A percentile compares a stretch with the other conserved stretches of the same genome.
Evolutionary conservation across 2,888 invertebrate species (phyloP).

Genomic region (Pollenia angustigena): DNA sequence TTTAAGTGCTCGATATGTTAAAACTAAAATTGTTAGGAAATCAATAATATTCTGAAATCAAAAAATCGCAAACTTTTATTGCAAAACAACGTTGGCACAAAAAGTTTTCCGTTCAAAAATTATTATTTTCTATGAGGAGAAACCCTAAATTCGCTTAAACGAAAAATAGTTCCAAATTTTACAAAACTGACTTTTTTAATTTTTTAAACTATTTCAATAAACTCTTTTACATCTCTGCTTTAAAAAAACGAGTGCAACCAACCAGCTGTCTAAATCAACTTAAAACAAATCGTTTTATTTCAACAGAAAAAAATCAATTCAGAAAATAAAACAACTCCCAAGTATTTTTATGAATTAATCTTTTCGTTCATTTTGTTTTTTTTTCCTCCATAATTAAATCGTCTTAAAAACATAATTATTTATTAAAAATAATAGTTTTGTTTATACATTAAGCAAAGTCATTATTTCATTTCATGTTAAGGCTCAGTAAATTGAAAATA

Average conservation of each 20-base stretch:
- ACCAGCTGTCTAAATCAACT: neutral
- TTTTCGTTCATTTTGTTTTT: constrained; percentile 2
- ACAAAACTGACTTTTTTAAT: neutral
- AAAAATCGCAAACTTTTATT: too few species aligned
- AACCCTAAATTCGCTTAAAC: too few species aligned
- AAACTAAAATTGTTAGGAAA: too few species aligned
- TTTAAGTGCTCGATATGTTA: too few species aligned
- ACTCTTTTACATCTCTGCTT: neutral
- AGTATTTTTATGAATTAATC: constrained; percentile 52
- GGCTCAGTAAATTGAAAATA: too few species aligned
- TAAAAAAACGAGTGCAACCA: neutral
- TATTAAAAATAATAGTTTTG: constrained; percentile 41
- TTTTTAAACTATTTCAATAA: neutral
- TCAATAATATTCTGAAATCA: too few species aligned
- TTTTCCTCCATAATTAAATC: constrained; percentile 41
- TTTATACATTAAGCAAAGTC: neutral
- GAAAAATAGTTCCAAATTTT: too few species aligned
- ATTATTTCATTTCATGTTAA: neutral
- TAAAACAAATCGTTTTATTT: constrained; percentile 25
- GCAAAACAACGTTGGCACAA: too few species aligned
- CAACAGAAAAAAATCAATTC: neutral
- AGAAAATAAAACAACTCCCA: neutral
- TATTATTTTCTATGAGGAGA: too few species aligned
- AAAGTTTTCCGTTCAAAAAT: too few species aligned
- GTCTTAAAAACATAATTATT: constrained; percentile 33